Conservation (phyloP, 2,113 vertebrate genomes). For the Smithornis capensis region DNA sequence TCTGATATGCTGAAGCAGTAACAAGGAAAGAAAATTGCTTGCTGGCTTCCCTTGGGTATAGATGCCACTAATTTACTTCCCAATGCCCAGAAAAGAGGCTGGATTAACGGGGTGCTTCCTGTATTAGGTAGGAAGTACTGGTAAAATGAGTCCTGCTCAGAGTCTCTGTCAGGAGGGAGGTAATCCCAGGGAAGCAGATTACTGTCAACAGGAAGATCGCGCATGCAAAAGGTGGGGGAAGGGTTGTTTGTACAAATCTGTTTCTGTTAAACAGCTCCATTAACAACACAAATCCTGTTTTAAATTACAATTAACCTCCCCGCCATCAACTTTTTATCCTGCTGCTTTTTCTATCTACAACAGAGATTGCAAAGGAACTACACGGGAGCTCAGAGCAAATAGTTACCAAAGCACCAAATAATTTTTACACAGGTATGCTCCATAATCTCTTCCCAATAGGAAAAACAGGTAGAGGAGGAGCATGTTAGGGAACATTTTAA, state of each 20-base stretch:
- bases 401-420: background rate
- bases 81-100: background rate
- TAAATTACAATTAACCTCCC: slow-evolving; percentile 4
- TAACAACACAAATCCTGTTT: slow-evolving; percentile 52
- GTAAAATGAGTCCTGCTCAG: slow-evolving; percentile 10
- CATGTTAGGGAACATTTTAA: background rate
- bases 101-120: slow-evolving; percentile 48
- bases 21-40: background rate
- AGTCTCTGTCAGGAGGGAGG: slow-evolving; percentile 31
- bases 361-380: background rate
- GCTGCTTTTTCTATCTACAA: background rate
- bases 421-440: background rate
- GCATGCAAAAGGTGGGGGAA: slow-evolving; percentile 23
- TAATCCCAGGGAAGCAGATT: slow-evolving; percentile 74
- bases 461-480: background rate
- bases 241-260: slow-evolving; percentile 45
- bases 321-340: background rate
- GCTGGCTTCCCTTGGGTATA: background rate
- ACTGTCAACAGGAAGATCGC: slow-evolving; percentile 69
- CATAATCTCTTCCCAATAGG: background rate
- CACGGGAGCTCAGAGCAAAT: background rate
- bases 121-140: slow-evolving; percentile 16
- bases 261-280: slow-evolving; percentile 55
- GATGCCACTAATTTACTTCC: background rate
- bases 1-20: background rate